A percentile compares a stretch with the other conserved stretches of the same genome.
Evolutionary conservation across 2,888 invertebrate species (phyloP).

Genomic region (Sturmia bella): DNA sequence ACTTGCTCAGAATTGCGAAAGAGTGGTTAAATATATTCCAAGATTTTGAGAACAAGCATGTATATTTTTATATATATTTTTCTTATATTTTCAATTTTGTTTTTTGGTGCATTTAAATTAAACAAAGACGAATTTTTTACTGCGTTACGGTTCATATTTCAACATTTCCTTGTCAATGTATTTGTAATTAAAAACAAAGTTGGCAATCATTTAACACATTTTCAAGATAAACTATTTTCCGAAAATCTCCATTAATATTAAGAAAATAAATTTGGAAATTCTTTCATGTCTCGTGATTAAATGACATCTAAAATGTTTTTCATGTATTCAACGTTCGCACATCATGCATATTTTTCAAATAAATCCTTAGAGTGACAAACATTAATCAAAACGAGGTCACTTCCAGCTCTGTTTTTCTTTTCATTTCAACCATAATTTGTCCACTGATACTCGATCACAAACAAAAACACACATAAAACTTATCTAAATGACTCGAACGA

Average conservation of each 20-base stretch:
- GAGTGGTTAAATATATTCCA: too few species aligned
- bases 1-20: too few species aligned
- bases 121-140: too few species aligned
- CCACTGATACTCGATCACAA: conserved; percentile 49
- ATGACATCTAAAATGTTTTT: conserved; percentile 44
- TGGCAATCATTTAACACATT: neutral
- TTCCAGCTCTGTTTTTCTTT: conserved; percentile 29
- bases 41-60: too few species aligned
- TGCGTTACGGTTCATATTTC: too few species aligned
- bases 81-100: too few species aligned
- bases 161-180: too few species aligned
- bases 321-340: conserved; percentile 7
- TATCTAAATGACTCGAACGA: conserved; percentile 62
- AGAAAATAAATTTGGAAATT: conserved; percentile 2
- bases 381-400: conserved; percentile 63
- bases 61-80: too few species aligned
- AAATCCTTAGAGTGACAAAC: conserved; percentile 57
- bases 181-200: neutral
- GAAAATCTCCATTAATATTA: neutral
- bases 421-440: conserved; percentile 41
- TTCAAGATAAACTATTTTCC: too few species aligned
- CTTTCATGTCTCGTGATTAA: conserved; percentile 4
- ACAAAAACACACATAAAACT: conserved; percentile 20
- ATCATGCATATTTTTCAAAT: conserved; percentile 42
- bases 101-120: too few species aligned